Evolutionary conservation across 2,113 vertebrate species (phyloP), one percentile per base, ranked within the genome.

Genomic region (Oryzias javanicus): DNA sequence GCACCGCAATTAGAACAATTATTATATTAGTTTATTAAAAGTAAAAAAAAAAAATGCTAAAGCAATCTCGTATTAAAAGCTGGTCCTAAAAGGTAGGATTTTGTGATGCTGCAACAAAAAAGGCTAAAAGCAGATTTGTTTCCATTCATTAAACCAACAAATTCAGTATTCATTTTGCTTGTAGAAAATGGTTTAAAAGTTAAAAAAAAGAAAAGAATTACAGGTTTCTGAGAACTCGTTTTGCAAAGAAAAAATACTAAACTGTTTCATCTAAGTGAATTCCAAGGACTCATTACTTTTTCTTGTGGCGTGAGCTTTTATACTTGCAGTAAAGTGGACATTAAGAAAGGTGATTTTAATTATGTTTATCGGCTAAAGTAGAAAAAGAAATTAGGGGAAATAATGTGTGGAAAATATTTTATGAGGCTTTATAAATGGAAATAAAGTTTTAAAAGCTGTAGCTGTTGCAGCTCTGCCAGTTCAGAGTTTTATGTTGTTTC

Each of bases 271-370:
- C 66, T 82, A 87, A 91, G 78, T 81, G 79, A 87, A 81, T 88
- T 70, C 75, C 74, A 79, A 81, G 68, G 74, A 85, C 75, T 76
- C 78, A 86, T 88, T 78, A 74, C 67, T 83, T 89, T 86, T 88
- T 25, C 66, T 55, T 64, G 41, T 79, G 77, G 79, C 76, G 70
- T 72, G 59, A 61, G 80, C 45, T 88, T 76, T 70, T 76, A 80
- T 72, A 68, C 49, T 22, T 41, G 80, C 59, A 64, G 77, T 76
- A 87, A 88, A 84, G 48, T 59, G 74, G 80, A 82, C 83, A 86
- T 81, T 72, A 86, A 78, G 77, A 77, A 73, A 60, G 79, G 35
- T 35, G 58, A 61, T 60, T 80, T 64, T 73, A 71, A 82, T 87
- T 83, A 81, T 79, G 81, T 85, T 78, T 85, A 79, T 85, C 67